Conservation (phyloP, 2,888 invertebrate species). For the Cenopis cana region DNA sequence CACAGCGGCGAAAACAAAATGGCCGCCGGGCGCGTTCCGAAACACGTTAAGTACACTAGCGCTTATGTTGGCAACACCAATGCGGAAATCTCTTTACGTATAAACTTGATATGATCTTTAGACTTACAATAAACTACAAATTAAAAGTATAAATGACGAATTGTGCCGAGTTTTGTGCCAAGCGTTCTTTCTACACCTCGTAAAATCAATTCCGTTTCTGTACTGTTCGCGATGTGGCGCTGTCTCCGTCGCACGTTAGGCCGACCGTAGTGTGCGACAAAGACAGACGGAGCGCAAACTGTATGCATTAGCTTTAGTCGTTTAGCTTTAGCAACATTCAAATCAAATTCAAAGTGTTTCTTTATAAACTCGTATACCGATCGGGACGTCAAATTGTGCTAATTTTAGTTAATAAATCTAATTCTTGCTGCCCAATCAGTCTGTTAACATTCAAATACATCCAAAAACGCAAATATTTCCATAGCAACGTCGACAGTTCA, state of each 20-base stretch:
- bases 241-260: conserved; percentile 33
- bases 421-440: conserved; percentile 14
- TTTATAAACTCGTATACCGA: conserved; percentile 19
- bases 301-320: conserved; percentile 30
- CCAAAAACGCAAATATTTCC: neutral
- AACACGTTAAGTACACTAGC: conserved; percentile 54
- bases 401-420: conserved; percentile 13
- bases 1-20: conserved; percentile 4
- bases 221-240: conserved; percentile 16
- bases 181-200: conserved; percentile 36
- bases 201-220: conserved; percentile 44
- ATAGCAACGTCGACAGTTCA: neutral
- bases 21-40: conserved; percentile 21
- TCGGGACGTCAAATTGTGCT: conserved; percentile 16
- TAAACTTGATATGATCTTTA: conserved; percentile 83
- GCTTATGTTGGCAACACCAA: conserved; percentile 57
- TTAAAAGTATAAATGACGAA: conserved; percentile 52
- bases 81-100: conserved; percentile 74
- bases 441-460: too few relatives aligned
- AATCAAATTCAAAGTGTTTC: neutral
- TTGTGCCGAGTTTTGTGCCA: conserved; percentile 44
- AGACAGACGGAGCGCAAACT: conserved; percentile 24
- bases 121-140: conserved; percentile 64
- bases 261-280: conserved; percentile 26
- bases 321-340: neutral